phyloP scores from a whole-genome alignment of 2,797 vertebrate species.

The Petrocephalus schoutedeni region DNA sequence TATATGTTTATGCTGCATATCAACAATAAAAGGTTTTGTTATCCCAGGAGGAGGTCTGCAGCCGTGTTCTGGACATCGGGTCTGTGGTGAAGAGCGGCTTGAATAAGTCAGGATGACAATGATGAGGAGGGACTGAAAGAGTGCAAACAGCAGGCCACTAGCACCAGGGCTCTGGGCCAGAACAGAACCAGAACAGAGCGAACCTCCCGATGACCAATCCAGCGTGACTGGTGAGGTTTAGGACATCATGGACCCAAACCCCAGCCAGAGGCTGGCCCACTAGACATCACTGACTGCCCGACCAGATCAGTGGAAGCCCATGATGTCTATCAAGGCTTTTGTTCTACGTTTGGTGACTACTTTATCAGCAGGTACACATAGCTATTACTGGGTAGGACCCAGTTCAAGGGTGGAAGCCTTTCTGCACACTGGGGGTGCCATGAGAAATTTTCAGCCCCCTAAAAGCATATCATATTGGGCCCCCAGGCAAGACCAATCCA shows the following conservation, averaged over 20 bases:
- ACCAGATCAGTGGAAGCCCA: neutral
- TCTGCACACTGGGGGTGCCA: neutral
- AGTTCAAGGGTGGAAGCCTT: neutral
- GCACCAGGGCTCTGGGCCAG: neutral
- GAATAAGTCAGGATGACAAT: neutral
- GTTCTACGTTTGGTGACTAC: neutral
- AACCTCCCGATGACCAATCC: neutral
- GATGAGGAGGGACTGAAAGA: neutral
- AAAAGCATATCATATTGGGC: too few species aligned
- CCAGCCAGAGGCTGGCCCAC: neutral
- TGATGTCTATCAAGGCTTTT: neutral
- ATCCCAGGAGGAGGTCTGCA: neutral
- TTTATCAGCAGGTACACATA: neutral
- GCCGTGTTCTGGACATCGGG: neutral
- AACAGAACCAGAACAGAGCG: neutral
- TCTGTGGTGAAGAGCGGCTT: neutral
- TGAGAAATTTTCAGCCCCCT: too few species aligned
- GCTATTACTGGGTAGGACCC: neutral
- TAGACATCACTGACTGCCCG: neutral
- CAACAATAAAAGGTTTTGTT: neutral
- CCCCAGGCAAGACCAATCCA: too few species aligned
- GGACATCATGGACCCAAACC: neutral
- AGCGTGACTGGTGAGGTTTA: neutral
- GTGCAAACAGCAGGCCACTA: neutral
- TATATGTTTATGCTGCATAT: neutral